A percentile compares a stretch with the other conserved stretches of the same genome.
Conservation (phyloP, 2,797 vertebrate genomes). For the Etheostoma nigrum region DNA sequence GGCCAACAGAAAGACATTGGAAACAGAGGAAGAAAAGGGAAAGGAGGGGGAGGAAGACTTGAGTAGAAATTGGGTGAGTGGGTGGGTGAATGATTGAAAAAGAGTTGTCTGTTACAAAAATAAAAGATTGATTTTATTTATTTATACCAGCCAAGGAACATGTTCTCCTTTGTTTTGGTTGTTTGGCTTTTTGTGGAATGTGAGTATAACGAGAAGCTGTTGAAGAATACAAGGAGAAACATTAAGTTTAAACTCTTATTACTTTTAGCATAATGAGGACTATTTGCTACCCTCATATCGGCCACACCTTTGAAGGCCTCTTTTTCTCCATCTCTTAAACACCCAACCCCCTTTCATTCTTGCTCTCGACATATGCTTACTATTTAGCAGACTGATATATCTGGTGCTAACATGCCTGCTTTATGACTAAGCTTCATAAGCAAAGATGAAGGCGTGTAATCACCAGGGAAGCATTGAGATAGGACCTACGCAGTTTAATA, state of each 20-base stretch:
- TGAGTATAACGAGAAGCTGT: slow-evolving; percentile 41
- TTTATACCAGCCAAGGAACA: slow-evolving; percentile 36
- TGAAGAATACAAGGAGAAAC: slow-evolving; percentile 18
- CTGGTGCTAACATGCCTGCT: slow-evolving; percentile 77
- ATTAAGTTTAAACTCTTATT: slow-evolving; percentile 14
- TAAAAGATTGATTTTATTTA: slow-evolving; percentile 52
- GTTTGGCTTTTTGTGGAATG: slow-evolving; percentile 44
- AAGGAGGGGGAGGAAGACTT: slow-evolving; percentile 50
- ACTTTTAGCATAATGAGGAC: slow-evolving; percentile 11
- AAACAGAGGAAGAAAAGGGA: slow-evolving; percentile 54
- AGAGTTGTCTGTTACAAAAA: slow-evolving; percentile 33
- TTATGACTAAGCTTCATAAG: slow-evolving; percentile 85
- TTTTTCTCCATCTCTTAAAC: slow-evolving; percentile 16
- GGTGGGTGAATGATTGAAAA: slow-evolving; percentile 55
- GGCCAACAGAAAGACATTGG: slow-evolving; percentile 70
- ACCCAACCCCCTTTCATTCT: neutral
- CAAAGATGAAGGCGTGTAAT: slow-evolving; percentile 81
- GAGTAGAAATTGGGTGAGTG: slow-evolving; percentile 49
- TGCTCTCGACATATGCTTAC: slow-evolving; percentile 72
- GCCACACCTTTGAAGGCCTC: slow-evolving; percentile 60
- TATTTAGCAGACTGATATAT: slow-evolving; percentile 75
- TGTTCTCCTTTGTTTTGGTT: slow-evolving; percentile 62
- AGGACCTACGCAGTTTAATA: slow-evolving; percentile 53
- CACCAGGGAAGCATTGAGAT: slow-evolving; percentile 72
- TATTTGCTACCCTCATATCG: slow-evolving; percentile 34